Evolutionary conservation across 2,113 vertebrate species (phyloP), one percentile per base, ranked within the genome.

Genomic region (Nothocercus julius): DNA sequence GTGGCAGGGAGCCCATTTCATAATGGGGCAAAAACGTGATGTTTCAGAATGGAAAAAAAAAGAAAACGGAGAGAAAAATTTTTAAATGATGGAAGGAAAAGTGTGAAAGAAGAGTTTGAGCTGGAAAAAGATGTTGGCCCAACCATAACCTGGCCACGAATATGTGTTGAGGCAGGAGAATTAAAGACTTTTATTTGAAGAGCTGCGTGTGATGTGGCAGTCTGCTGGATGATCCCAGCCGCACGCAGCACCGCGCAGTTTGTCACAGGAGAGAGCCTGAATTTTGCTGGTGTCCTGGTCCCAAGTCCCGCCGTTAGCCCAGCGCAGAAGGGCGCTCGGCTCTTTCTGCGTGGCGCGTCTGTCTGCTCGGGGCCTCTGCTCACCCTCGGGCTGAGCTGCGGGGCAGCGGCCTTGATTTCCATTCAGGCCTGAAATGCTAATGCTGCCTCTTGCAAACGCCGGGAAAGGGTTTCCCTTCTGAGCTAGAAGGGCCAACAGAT

Each of bases 241-340:
- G 3, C 53, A 2, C 7, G 58, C 32, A 0, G 0, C 51, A 14
- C 64, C 53, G 30, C 27, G 1, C 0, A 13, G 3, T n/a, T 42
- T 21, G 13, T 32, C 24, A 9, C 8, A 40, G 83, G 49, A 66
- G 30, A 45, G 36, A 76, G 30, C n/a, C 36, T 77, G 45, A 5
- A 17, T 36, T 66, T 30, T 56, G 38, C 34, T 42, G 70, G 34
- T 56, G 44, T 56, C 53, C 51, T 1, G 1, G 53, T 47, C 69
- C n/a, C 30, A 3, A 2, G 1, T 40, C 81, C 34, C n/a, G 22
- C 14, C 7, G 0, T 38, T 38, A 19, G 59, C 53, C 21, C 7
- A 5, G 16, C 10, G 3, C 10, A 73, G 77, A 45, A 30, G 62
- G 28, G 49, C 62, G 67, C 77, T 66, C 28, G 27, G 51, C 40